Evolutionary conservation across 2,888 invertebrate genomes (phyloP).

Genomic region (Masnerella sp.): DNA sequence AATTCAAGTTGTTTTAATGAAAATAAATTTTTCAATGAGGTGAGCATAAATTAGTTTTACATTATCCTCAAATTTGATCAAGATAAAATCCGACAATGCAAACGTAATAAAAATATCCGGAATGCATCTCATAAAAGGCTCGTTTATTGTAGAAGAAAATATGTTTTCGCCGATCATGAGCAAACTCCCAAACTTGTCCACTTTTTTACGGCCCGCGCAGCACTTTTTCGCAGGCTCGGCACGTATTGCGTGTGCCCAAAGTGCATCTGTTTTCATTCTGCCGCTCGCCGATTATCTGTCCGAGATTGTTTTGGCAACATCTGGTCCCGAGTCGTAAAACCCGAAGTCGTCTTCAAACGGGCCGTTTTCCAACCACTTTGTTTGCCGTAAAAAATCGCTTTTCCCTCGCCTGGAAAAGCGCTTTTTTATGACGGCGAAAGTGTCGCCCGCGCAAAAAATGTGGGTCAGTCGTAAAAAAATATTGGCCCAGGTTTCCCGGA

Average conservation of each 20-base stretch:
- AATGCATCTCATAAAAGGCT: constrained; percentile 44
- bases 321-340: constrained; percentile 32
- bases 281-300: constrained; percentile 43
- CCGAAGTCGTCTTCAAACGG: constrained; percentile 16
- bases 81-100: constrained; percentile 36
- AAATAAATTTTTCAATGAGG: not conserved
- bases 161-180: constrained; percentile 48
- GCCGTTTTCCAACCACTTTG: constrained; percentile 15
- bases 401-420: constrained; percentile 23
- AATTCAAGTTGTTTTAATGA: too few relatives aligned
- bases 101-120: constrained; percentile 44
- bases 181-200: constrained; percentile 54
- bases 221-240: constrained; percentile 54
- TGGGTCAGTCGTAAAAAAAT: constrained; percentile 59
- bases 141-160: constrained; percentile 52
- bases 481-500: constrained; percentile 27
- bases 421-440: constrained; percentile 56
- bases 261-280: constrained; percentile 54
- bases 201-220: constrained; percentile 48
- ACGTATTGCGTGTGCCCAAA: constrained; percentile 36
- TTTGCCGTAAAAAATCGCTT: not conserved
- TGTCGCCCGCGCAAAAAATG: constrained; percentile 43
- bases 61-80: constrained; percentile 21
- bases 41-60: constrained; percentile 33
- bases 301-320: constrained; percentile 44